Evolutionary conservation across 2,888 invertebrate genomes (phyloP).

Genomic region (Liodrosophila aerea): DNA sequence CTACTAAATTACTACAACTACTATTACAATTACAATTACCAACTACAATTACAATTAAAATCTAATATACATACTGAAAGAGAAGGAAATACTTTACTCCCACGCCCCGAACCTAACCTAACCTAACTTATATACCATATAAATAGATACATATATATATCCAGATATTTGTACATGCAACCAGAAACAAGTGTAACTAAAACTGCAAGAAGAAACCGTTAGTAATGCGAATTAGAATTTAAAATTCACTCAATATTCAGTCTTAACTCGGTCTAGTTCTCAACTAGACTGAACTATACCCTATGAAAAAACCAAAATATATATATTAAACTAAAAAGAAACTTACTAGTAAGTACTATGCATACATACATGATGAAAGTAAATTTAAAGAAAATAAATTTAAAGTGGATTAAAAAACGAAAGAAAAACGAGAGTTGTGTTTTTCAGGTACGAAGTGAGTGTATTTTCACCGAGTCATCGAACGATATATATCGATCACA

Average conservation of each 20-base stretch:
- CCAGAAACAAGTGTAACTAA: slow-evolving; percentile 43
- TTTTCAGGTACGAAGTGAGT: too few species aligned
- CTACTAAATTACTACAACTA: slow-evolving; percentile 25
- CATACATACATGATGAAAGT: slow-evolving; percentile 7
- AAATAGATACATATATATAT: slow-evolving; percentile 38
- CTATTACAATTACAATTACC: slow-evolving; percentile 42
- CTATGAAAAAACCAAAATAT: slow-evolving; percentile 19
- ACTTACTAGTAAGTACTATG: slow-evolving; percentile 21
- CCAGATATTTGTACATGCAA: slow-evolving; percentile 72
- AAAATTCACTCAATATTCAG: slow-evolving; percentile 44
- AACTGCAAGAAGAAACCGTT: slow-evolving; percentile 8
- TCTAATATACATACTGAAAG: slow-evolving; percentile 16
- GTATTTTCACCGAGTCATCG: too few species aligned
- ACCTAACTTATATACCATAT: neutral
- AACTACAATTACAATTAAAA: slow-evolving; percentile 39
- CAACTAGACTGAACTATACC: slow-evolving; percentile 22
- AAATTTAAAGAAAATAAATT: slow-evolving; percentile 4
- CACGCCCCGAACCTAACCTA: neutral
- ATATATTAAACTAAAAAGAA: slow-evolving; percentile 12
- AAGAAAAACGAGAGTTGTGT: slow-evolving; percentile 56
- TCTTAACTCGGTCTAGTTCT: slow-evolving; percentile 29
- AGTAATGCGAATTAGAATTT: slow-evolving; percentile 53
- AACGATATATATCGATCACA: too few species aligned
- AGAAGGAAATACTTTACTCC: slow-evolving; percentile 26
- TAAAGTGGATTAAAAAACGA: slow-evolving; percentile 63